Evolutionary conservation across 1,140 invertebrate species (phyloP).

Genomic region (Sycophaga agraensis): DNA sequence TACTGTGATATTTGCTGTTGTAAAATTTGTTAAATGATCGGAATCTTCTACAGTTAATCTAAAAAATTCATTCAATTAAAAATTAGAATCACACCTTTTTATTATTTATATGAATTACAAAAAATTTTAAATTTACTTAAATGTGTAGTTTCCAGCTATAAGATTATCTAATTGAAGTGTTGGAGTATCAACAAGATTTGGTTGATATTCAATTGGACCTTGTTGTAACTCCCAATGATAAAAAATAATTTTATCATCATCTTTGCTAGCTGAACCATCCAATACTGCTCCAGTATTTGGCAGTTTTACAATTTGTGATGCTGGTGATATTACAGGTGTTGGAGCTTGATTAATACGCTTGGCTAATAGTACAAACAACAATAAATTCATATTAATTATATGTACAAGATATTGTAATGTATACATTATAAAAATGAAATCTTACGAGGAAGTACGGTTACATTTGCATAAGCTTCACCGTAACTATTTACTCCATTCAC

Average conservation of each 20-base stretch:
- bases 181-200: conserved; percentile 74
- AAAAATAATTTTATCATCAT: conserved; percentile 80
- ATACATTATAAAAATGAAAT: conserved; percentile 27
- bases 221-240: conserved; percentile 92
- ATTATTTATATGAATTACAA: conserved; percentile 12
- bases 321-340: conserved; percentile 81
- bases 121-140: conserved; percentile 63
- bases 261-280: conserved; percentile 78
- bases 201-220: conserved; percentile 83
- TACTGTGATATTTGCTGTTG: conserved; percentile 86
- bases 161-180: conserved; percentile 82
- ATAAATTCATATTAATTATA: background rate
- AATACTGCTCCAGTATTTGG: conserved; percentile 87
- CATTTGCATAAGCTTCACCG: conserved; percentile 85
- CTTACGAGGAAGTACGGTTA: conserved; percentile 84
- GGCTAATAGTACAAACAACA: conserved; percentile 58
- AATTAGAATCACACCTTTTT: background rate
- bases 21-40: conserved; percentile 82
- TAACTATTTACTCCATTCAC: conserved; percentile 73
- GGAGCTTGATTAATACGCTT: conserved; percentile 84
- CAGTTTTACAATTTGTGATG: conserved; percentile 80
- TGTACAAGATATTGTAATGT: background rate
- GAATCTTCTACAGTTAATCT: conserved; percentile 89
- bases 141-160: conserved; percentile 88
- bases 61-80: conserved; percentile 27